Conservation (phyloP, 2,888 invertebrate genomes). For the Cerastis leucographa region DNA sequence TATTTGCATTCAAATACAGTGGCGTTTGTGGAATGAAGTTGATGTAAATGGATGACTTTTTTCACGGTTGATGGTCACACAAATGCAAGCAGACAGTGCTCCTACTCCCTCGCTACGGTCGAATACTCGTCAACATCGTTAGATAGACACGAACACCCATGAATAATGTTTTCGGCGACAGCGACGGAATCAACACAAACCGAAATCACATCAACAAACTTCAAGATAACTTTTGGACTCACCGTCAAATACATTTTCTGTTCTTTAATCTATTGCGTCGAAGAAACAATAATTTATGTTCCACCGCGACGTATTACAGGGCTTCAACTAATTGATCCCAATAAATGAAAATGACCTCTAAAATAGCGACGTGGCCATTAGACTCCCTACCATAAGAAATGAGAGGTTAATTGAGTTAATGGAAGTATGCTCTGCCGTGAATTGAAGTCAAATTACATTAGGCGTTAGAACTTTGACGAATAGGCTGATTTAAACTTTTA, state of each 20-base stretch:
- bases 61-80: conserved; percentile 76
- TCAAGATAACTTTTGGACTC: conserved; percentile 8
- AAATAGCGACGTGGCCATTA: conserved; percentile 80
- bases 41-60: conserved; percentile 75
- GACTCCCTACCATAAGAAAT: conserved; percentile 81
- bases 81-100: conserved; percentile 71
- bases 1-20: conserved; percentile 66
- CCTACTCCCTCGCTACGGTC: conserved; percentile 67
- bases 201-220: conserved; percentile 17
- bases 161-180: conserved; percentile 64
- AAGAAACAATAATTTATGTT: conserved; percentile 42
- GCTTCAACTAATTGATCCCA: conserved; percentile 83
- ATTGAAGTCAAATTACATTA: conserved; percentile 70
- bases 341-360: conserved; percentile 83
- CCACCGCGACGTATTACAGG: conserved; percentile 45
- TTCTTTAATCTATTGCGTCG: conserved; percentile 15
- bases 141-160: conserved; percentile 68
- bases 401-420: conserved; percentile 87
- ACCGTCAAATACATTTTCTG: conserved; percentile 9
- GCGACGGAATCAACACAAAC: conserved; percentile 44
- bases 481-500: conserved; percentile 50
- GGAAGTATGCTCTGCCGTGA: conserved; percentile 69
- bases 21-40: conserved; percentile 69
- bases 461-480: conserved; percentile 56
- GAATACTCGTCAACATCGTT: conserved; percentile 71